phyloP scores from a whole-genome alignment of 2,797 vertebrate species.

The Paramormyrops hopkinsi region DNA sequence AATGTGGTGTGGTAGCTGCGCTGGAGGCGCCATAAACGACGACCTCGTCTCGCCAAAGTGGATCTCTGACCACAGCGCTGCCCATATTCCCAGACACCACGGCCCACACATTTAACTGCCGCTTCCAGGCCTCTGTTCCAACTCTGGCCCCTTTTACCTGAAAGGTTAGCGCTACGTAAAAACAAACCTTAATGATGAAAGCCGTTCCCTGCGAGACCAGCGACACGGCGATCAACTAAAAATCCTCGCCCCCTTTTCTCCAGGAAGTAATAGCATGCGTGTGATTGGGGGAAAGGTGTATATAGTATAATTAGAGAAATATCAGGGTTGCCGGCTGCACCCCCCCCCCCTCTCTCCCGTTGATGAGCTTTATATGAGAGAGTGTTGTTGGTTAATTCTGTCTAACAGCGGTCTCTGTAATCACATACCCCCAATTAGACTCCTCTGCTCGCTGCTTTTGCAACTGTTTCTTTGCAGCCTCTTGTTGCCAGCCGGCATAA shows the following conservation, averaged over 20 bases:
- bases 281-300: slow-evolving; percentile 65
- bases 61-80: background rate
- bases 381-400: slow-evolving; percentile 95
- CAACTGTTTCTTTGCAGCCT: slow-evolving; percentile 76
- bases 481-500: slow-evolving; percentile 90
- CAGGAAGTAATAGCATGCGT: slow-evolving; percentile 29
- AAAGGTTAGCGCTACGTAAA: background rate
- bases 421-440: slow-evolving; percentile 98
- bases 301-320: slow-evolving; percentile 81
- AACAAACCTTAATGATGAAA: slow-evolving; percentile 44
- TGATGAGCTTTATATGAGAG: slow-evolving; percentile 89
- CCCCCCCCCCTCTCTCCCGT: slow-evolving; percentile 72
- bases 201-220: slow-evolving; percentile 24
- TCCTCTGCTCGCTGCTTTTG: slow-evolving; percentile 81
- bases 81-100: background rate
- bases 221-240: background rate
- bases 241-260: background rate
- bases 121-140: background rate
- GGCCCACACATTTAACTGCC: background rate
- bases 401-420: slow-evolving; percentile 97
- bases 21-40: background rate
- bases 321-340: slow-evolving; percentile 80
- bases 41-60: background rate
- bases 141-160: background rate
- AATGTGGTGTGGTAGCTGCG: background rate